A percentile compares a stretch with the other conserved stretches of the same genome.
Conservation (phyloP, 2,888 invertebrate genomes). For the Rhamphomyia laevipes region DNA sequence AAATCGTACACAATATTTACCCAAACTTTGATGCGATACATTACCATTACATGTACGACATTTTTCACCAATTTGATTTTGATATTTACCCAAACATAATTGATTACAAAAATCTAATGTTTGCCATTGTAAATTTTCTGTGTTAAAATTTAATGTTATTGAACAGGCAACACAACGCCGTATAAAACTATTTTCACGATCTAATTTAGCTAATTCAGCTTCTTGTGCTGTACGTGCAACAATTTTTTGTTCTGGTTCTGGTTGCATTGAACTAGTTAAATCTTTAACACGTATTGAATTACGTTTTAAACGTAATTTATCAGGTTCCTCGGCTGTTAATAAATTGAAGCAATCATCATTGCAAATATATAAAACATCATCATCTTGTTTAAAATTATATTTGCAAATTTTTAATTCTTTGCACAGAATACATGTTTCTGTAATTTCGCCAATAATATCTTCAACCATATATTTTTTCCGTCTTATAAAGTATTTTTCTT, state of each 20-base stretch:
- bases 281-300: slow-evolving; percentile 36
- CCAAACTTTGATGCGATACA: slow-evolving; percentile 68
- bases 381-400: slow-evolving; percentile 42
- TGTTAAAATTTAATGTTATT: slow-evolving; percentile 40
- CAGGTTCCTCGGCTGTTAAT: slow-evolving; percentile 37
- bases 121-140: slow-evolving; percentile 72
- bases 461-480: slow-evolving; percentile 42
- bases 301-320: slow-evolving; percentile 35
- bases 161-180: slow-evolving; percentile 48
- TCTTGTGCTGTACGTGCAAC: slow-evolving; percentile 47
- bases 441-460: slow-evolving; percentile 25
- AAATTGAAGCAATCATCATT: slow-evolving; percentile 45
- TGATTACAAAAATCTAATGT: slow-evolving; percentile 91
- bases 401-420: slow-evolving; percentile 39
- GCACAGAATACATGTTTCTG: slow-evolving; percentile 40
- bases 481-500: slow-evolving; percentile 44
- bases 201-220: slow-evolving; percentile 45
- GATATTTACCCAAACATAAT: slow-evolving; percentile 69
- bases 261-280: slow-evolving; percentile 23
- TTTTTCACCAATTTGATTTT: slow-evolving; percentile 57
- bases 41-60: slow-evolving; percentile 72
- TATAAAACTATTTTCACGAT: slow-evolving; percentile 45
- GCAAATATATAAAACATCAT: slow-evolving; percentile 42
- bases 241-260: slow-evolving; percentile 36
- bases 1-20: slow-evolving; percentile 87